These are phyloP conservation scores for Zelostemma sp. DNA, from an alignment of 1,140 invertebrate species.

Conservation along the genomic window DNA sequence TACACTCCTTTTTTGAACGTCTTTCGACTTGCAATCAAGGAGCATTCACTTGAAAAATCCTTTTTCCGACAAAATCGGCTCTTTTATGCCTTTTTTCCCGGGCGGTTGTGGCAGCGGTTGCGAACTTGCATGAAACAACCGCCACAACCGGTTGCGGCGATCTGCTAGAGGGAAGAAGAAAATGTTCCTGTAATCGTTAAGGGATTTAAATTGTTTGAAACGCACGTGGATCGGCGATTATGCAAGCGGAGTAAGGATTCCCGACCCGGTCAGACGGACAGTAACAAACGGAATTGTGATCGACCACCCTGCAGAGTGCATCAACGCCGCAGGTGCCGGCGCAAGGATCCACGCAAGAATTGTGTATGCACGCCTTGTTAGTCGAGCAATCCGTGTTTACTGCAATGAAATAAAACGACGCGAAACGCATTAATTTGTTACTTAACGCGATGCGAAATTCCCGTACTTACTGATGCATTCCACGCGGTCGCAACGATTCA, in stretches of 20 bases:
- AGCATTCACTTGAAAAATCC: too few relatives aligned
- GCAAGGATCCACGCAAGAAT: too few relatives aligned
- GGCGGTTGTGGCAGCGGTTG: too few relatives aligned
- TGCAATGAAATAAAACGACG: constrained; percentile 25
- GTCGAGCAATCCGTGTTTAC: constrained; percentile 69
- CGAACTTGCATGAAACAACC: too few relatives aligned
- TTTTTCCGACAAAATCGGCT: too few relatives aligned
- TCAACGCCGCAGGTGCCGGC: constrained; percentile 78
- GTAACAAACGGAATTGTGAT: constrained; percentile 76
- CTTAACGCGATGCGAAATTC: constrained; percentile 54
- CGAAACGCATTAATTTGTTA: neutral
- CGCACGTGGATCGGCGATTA: constrained; percentile 69
- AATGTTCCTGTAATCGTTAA: too few relatives aligned
- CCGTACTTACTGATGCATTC: constrained; percentile 71
- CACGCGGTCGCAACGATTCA: constrained; percentile 68
- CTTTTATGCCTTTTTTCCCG: too few relatives aligned
- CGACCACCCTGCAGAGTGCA: constrained; percentile 74
- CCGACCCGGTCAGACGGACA: constrained; percentile 77
- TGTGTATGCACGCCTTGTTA: constrained; percentile 72
- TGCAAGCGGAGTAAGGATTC: constrained; percentile 73
- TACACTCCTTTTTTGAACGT: too few relatives aligned
- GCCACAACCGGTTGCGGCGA: too few relatives aligned
- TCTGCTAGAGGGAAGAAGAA: too few relatives aligned
- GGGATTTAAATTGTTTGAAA: too few relatives aligned
- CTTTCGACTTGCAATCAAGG: too few relatives aligned